phyloP scores from a whole-genome alignment of 2,113 vertebrate genomes.

The Cyphomyrus discorhynchus region DNA sequence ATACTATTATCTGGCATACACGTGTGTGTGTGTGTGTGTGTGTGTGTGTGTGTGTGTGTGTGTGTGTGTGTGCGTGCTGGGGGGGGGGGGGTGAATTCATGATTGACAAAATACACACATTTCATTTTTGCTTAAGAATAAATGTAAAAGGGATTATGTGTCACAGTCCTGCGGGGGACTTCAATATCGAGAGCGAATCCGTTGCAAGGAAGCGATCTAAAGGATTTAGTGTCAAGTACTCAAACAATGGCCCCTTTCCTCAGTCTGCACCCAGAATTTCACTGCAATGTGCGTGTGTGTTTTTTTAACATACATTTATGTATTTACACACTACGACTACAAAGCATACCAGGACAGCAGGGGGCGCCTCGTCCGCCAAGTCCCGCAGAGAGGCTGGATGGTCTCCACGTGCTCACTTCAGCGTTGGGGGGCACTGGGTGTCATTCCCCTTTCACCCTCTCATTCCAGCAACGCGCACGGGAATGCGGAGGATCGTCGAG shows the following conservation, averaged over 20 bases:
- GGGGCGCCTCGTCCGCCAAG: not conserved
- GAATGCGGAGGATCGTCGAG: not conserved
- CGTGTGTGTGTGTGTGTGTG: not conserved
- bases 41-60: not conserved
- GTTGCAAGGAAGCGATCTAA: conserved; percentile 8
- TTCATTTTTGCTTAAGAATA: not conserved
- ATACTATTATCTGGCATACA: not conserved
- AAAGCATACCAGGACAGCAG: not conserved
- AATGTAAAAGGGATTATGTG: conserved; percentile 14
- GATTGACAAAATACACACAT: not conserved
- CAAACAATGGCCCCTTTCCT: not conserved
- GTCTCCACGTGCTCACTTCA: not conserved
- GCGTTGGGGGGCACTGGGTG: conserved; percentile 12
- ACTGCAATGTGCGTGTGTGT: not conserved
- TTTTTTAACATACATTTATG: not conserved
- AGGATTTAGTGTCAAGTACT: conserved; percentile 1
- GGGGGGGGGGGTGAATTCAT: not conserved
- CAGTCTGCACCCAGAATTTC: not conserved
- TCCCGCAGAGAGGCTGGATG: not conserved
- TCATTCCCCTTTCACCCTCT: conserved; percentile 30
- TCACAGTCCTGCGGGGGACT: conserved; percentile 17
- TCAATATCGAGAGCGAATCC: conserved; percentile 5
- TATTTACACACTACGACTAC: not conserved
- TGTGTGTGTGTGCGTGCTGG: not conserved
- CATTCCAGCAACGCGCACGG: not conserved